Evolutionary conservation across 2,888 invertebrate genomes (phyloP).

Genomic region (Drosophila melanosoma): DNA sequence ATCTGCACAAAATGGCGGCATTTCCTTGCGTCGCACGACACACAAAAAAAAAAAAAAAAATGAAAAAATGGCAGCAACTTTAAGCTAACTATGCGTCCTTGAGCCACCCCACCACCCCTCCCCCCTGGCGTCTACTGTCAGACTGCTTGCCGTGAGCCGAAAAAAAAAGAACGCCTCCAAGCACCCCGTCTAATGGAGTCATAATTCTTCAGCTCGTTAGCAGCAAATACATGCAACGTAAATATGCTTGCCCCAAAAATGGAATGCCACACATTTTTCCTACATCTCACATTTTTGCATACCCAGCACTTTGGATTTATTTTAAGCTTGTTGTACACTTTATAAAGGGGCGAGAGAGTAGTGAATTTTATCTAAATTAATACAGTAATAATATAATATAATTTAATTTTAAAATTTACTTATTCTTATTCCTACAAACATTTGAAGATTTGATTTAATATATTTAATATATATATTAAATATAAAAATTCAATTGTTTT

Average conservation of each 20-base stretch:
- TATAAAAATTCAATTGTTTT: rapidly evolving
- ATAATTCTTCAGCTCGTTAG: conserved; percentile 80
- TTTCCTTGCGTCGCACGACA: conserved; percentile 58
- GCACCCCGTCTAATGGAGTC: conserved; percentile 71
- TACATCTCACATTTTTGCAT: conserved; percentile 61
- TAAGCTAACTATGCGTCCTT: conserved; percentile 71
- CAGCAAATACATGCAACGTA: conserved; percentile 74
- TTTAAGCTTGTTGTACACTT: not conserved
- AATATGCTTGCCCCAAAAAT: conserved; percentile 66
- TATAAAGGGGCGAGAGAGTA: not conserved
- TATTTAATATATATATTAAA: no score
- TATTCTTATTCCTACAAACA: no score
- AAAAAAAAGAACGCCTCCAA: conserved; percentile 16
- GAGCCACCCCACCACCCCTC: not conserved
- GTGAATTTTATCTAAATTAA: not conserved
- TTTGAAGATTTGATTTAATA: no score
- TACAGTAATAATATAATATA: no score
- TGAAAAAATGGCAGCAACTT: conserved; percentile 60
- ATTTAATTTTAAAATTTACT: no score
- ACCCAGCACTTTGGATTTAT: conserved; percentile 35
- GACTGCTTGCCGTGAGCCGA: not conserved
- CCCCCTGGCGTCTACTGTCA: no score
- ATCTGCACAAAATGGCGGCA: conserved; percentile 78
- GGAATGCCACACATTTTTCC: conserved; percentile 72
- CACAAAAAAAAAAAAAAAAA: not conserved